phyloP scores from a whole-genome alignment of 2,888 invertebrate genomes.

The Galeopsomyia nigrocyanea region DNA sequence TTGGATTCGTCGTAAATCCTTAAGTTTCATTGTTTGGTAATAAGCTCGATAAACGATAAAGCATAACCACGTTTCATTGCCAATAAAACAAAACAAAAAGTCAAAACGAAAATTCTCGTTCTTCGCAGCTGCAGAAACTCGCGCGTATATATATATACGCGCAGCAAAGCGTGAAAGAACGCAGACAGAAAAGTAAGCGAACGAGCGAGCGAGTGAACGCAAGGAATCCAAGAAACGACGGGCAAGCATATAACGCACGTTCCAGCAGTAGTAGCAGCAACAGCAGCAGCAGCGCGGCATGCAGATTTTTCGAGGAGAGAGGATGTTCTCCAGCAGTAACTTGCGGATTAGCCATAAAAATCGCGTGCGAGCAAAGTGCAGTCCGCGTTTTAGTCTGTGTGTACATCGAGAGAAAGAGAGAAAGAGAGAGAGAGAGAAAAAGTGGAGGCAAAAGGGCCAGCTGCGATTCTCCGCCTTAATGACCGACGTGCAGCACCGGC shows the following conservation, averaged over 20 bases:
- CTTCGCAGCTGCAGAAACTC: no score
- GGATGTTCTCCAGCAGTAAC: constrained; percentile 39
- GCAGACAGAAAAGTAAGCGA: constrained; percentile 1
- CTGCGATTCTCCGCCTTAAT: constrained; percentile 41
- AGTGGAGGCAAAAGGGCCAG: constrained; percentile 20
- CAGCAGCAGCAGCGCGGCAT: constrained; percentile 3
- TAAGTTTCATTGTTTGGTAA: background rate
- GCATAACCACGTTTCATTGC: no score
- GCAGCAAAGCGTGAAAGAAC: no score
- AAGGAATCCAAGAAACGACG: constrained; percentile 32
- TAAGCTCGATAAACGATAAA: background rate
- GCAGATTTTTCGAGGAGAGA: constrained; percentile 20
- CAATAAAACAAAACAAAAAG: no score
- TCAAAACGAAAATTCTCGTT: no score
- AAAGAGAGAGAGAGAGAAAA: background rate
- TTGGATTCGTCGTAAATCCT: constrained; percentile 27
- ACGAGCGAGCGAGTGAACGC: constrained; percentile 5
- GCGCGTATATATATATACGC: no score
- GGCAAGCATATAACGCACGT: no score
- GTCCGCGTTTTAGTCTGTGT: background rate
- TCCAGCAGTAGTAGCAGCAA: no score
- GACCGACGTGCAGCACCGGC: constrained; percentile 13
- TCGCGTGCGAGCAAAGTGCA: constrained; percentile 23
- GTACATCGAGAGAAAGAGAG: background rate
- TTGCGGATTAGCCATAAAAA: constrained; percentile 43